Percentiles rank a stretch among this genome's conserved stretches.
Conservation (phyloP, 1,140 invertebrate species). For the Penaeus chinensis region DNA sequence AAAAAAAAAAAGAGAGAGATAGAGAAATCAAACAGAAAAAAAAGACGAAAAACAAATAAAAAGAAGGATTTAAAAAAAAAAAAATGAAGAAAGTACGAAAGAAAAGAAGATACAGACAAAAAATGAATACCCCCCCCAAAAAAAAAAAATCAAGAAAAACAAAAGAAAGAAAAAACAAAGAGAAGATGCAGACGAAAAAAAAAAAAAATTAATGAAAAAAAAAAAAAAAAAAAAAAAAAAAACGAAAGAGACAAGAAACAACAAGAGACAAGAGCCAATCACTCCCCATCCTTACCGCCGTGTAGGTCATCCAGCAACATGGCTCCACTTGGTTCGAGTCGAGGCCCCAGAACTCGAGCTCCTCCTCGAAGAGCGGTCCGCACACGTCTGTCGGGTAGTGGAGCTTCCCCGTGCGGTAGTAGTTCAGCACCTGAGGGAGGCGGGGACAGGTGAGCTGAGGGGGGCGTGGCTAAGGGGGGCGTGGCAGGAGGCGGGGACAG, state of each 20-base stretch:
- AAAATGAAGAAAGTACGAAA: not conserved
- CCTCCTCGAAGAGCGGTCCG: conserved; percentile 87
- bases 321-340: conserved; percentile 89
- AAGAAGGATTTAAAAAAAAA: not conserved
- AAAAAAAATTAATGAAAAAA: not conserved
- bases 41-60: not conserved
- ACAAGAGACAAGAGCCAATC: not conserved
- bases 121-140: no score
- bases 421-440: conserved; percentile 93
- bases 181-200: not conserved
- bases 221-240: not conserved
- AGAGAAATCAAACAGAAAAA: not conserved
- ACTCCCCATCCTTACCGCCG: conserved; percentile 63
- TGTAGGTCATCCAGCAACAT: conserved; percentile 99
- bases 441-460: conserved; percentile 67
- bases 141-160: no score
- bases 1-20: not conserved
- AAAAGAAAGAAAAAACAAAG: not conserved
- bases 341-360: conserved; percentile 83
- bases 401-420: conserved; percentile 83
- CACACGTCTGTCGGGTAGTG: conserved; percentile 89
- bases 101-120: no score
- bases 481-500: not conserved
- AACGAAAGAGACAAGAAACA: not conserved
- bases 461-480: not conserved